phyloP scores from a whole-genome alignment of 2,888 invertebrate genomes.

The Limnephilus rhombicus region DNA sequence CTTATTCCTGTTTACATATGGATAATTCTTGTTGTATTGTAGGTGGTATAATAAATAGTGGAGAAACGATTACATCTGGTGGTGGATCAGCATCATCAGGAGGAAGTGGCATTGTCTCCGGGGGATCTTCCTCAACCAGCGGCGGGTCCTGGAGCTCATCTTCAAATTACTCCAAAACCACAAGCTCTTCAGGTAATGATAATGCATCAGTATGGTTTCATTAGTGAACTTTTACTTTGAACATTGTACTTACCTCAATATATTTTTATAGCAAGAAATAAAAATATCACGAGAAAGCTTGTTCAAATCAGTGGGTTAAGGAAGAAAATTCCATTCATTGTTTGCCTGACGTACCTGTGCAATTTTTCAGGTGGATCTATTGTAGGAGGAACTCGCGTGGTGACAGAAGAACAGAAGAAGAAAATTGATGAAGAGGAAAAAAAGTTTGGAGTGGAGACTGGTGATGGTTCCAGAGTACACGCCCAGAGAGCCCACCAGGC shows the following conservation, averaged over 20 bases:
- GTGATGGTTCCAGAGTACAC: conserved; percentile 74
- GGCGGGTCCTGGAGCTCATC: conserved; percentile 30
- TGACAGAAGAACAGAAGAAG: conserved; percentile 71
- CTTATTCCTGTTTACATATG: background rate
- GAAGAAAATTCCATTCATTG: too few relatives aligned
- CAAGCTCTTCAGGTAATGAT: conserved; percentile 22
- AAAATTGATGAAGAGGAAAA: conserved; percentile 71
- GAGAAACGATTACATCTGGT: background rate
- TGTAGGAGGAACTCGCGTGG: conserved; percentile 66
- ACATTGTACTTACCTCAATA: background rate
- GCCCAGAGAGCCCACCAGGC: conserved; percentile 70
- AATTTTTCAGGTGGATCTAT: background rate
- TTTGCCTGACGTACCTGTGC: background rate
- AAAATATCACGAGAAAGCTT: background rate
- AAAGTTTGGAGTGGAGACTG: conserved; percentile 70
- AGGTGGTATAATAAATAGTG: conserved; percentile 51
- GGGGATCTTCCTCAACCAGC: background rate
- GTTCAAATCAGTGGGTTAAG: background rate
- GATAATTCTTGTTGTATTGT: background rate
- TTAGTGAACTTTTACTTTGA: background rate
- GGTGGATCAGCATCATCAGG: conserved; percentile 3
- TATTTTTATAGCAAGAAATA: background rate
- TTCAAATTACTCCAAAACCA: conserved; percentile 19
- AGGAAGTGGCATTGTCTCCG: background rate
- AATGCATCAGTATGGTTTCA: background rate